Evolutionary conservation across 2,888 invertebrate species (phyloP).

Genomic region (Aethes cnicana): DNA sequence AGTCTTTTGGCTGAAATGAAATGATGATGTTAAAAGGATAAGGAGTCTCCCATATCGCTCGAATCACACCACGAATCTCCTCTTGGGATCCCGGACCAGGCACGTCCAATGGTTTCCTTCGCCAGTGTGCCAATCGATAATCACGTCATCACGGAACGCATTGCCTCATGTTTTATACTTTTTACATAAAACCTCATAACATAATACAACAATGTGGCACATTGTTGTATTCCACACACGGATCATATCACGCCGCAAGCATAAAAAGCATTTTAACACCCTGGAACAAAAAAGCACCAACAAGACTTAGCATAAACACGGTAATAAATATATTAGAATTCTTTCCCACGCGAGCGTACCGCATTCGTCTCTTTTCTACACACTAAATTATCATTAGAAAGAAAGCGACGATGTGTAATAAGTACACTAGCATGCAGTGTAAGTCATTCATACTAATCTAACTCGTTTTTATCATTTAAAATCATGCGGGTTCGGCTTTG

Average conservation of each 20-base stretch:
- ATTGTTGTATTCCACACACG: not conserved
- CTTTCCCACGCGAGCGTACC: slow-evolving; percentile 49
- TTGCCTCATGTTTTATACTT: no score
- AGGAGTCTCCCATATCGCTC: no score
- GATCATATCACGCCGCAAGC: no score
- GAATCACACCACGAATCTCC: no score
- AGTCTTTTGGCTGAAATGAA: no score
- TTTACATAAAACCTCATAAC: slow-evolving; percentile 6
- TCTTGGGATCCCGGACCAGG: no score
- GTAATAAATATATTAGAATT: slow-evolving; percentile 44
- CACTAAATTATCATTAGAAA: slow-evolving; percentile 21
- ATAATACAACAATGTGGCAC: not conserved
- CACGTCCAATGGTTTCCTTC: no score
- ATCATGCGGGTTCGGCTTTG: slow-evolving; percentile 46
- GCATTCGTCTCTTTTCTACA: slow-evolving; percentile 39
- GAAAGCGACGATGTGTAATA: slow-evolving; percentile 33
- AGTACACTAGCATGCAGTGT: slow-evolving; percentile 29
- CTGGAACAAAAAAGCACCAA: slow-evolving; percentile 26
- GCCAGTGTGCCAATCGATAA: no score
- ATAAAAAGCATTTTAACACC: slow-evolving; percentile 17
- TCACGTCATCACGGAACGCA: no score
- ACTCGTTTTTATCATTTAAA: slow-evolving; percentile 44
- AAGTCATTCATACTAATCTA: slow-evolving; percentile 53
- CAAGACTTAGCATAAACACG: slow-evolving; percentile 42
- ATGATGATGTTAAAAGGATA: no score